phyloP scores from a whole-genome alignment of 2,797 vertebrate genomes.

The Hylomyscus alleni region DNA sequence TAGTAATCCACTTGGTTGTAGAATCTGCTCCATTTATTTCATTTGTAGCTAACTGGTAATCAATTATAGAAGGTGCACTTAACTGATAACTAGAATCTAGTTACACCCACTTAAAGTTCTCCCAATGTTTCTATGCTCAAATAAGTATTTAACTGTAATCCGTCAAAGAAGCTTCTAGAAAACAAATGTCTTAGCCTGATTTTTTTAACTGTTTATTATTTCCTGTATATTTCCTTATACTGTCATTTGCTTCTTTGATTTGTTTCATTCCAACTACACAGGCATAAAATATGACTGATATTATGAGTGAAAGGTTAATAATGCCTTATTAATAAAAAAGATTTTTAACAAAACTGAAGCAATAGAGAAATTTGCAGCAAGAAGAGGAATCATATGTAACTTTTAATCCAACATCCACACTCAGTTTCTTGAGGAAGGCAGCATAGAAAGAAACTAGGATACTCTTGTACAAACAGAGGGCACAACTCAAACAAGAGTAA shows the following conservation, averaged over 20 bases:
- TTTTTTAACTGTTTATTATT: slow-evolving; percentile 10
- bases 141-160: background rate
- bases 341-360: background rate
- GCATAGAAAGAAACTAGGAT: background rate
- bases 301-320: slow-evolving; percentile 36
- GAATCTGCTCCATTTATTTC: slow-evolving; percentile 1
- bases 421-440: background rate
- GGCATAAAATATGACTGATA: background rate
- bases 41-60: background rate
- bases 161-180: background rate
- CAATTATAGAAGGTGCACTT: background rate
- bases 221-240: slow-evolving; percentile 5
- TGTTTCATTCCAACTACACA: background rate
- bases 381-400: background rate
- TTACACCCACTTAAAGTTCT: background rate
- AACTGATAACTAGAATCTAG: background rate
- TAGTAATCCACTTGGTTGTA: background rate
- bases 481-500: background rate
- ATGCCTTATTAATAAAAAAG: slow-evolving; percentile 16
- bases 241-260: slow-evolving; percentile 9
- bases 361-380: background rate
- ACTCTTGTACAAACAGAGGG: background rate
- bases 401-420: background rate
- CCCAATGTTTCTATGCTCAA: background rate
- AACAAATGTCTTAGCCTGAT: background rate